A percentile compares a stretch with the other conserved stretches of the same genome.
Conservation (phyloP, 2,888 invertebrate genomes). For the Amphipoea oculea region DNA sequence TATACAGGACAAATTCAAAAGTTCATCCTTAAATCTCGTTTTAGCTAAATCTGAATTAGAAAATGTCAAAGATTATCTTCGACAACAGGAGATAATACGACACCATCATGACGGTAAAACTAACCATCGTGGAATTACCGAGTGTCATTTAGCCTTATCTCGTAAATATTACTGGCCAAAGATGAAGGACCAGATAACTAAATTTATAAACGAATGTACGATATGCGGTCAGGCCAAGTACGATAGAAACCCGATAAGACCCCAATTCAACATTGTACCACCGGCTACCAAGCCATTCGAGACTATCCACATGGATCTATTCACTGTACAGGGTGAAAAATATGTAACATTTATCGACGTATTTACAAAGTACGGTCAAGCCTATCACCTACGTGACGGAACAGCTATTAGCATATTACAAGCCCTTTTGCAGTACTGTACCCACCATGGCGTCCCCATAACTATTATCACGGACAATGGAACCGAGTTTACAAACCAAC, state of each 20-base stretch:
- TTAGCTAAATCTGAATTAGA: background rate
- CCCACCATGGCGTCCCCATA: background rate
- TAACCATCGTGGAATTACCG: no score
- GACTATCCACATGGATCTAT: background rate
- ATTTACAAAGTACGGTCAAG: background rate
- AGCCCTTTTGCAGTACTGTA: background rate
- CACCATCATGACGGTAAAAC: conserved; percentile 1
- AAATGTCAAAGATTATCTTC: background rate
- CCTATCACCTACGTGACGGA: background rate
- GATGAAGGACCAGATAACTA: conserved; percentile 1
- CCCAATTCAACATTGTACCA: background rate
- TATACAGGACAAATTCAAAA: conserved; percentile 1
- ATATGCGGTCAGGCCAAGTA: no score
- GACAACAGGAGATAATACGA: background rate
- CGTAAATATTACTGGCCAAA: background rate
- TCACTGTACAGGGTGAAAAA: background rate
- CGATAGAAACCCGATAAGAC: background rate
- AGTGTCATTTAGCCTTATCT: background rate
- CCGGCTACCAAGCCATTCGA: background rate
- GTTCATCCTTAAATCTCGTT: background rate
- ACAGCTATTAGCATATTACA: background rate
- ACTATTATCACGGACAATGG: background rate
- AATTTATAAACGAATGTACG: background rate
- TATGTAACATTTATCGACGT: background rate
- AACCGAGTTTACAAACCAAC: background rate